Evolutionary conservation across 2,797 vertebrate genomes (phyloP), one percentile per base, ranked within the genome.

Genomic region (Lindbergichthys nudifrons): DNA sequence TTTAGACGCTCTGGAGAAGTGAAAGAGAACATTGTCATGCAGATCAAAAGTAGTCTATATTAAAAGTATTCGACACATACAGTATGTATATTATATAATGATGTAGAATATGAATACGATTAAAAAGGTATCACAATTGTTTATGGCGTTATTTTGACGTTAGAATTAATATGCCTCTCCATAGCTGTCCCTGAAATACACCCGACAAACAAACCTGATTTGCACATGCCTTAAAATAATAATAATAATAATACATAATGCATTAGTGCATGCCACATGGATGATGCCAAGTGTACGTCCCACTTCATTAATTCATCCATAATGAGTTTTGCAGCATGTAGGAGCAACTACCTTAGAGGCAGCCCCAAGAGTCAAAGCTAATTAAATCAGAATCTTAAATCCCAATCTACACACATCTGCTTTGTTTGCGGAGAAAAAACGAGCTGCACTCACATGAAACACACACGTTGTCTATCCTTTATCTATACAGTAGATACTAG

Each of bases 231-330:
- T 36, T 74, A 86, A 73, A 90, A 89, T 87, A 80, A 91, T 86
- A 82, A 91, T 86, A 82, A 91, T 87, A 83, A 87, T 78, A 87
- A 92, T 93, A 70, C 90, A 93, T 93, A 90, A 94, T 93, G 91
- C 92, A 93, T 90, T 74, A 87, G 85, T 54, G 75, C 78, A 79
- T 84, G 87, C 84, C 91, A 90, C 83, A 88, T 75, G 85, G 86
- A 88, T 87, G 87, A 89, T 85, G 88, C 89, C 90, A 89, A 91
- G 82, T 84, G 88, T 81, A 90, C 89, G 82, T 90, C 91, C 91
- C 86, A 88, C 89, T 89, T 93, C 92, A 94, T 93, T 93, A 93
- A 93, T 92, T 92, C 91, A 92, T 83, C 90, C 90, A 91, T 93
- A 93, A 94, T 92, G 92, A 94, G 91, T 89, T 92, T 82, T 90